These are phyloP conservation scores for Macropis europaea DNA, from an alignment of 2,888 invertebrate species.

Conservation along the genomic window DNA sequence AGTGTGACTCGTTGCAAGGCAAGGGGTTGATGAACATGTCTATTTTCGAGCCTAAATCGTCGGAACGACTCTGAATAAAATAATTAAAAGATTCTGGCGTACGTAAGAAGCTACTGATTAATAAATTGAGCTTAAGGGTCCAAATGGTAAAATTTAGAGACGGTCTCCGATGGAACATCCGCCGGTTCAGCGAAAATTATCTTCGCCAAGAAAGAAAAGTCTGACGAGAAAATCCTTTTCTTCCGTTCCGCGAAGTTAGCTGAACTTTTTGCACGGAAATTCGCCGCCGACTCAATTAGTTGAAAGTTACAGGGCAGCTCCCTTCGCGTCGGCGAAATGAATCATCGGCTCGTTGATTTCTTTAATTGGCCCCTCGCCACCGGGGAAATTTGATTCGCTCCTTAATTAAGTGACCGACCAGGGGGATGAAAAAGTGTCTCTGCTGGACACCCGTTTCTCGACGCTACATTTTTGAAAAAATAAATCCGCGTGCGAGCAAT, in stretches of 20 bases:
- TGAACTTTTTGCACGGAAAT: background rate
- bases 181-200: background rate
- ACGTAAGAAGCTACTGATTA: too few species aligned
- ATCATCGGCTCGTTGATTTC: constrained; percentile 13
- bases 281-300: background rate
- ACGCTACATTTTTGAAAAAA: too few species aligned
- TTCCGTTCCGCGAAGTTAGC: too few species aligned
- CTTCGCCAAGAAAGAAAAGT: background rate
- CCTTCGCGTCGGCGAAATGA: constrained; percentile 12
- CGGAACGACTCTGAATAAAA: too few species aligned
- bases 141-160: too few species aligned
- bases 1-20: too few species aligned
- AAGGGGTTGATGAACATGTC: too few species aligned
- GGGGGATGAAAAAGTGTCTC: background rate
- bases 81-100: too few species aligned
- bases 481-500: too few species aligned
- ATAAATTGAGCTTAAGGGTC: too few species aligned
- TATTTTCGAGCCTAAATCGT: too few species aligned
- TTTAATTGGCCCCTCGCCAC: constrained; percentile 1
- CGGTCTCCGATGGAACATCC: background rate
- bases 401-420: background rate
- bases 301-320: background rate
- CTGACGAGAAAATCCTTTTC: background rate
- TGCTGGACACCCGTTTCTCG: background rate
- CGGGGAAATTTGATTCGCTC: background rate